A percentile compares a stretch with the other conserved stretches of the same genome.
Evolutionary conservation across 2,888 invertebrate genomes (phyloP).

Genomic region (Neoaliturus tenellus): DNA sequence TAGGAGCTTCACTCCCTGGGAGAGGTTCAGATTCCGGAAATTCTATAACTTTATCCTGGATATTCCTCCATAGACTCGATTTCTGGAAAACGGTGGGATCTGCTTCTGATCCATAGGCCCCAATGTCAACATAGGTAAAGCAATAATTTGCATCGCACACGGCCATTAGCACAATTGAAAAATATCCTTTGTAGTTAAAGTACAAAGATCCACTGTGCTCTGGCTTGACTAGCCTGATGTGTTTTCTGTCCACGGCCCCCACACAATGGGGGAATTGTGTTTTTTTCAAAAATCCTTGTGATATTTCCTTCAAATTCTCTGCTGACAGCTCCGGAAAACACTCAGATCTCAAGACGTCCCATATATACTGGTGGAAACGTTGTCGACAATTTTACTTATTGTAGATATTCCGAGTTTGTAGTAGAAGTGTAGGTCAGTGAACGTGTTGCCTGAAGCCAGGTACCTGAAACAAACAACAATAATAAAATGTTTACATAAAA

Average conservation of each 20-base stretch:
- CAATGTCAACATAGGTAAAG: constrained; percentile 65
- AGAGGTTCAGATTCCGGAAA: constrained; percentile 63
- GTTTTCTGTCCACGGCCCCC: constrained; percentile 63
- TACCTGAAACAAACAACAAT: constrained; percentile 65
- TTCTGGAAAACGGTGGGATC: constrained; percentile 1
- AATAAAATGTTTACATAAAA: neutral
- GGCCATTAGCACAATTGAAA: constrained; percentile 65
- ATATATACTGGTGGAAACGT: constrained; percentile 64
- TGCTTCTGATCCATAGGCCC: constrained; percentile 62
- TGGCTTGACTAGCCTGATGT: neutral
- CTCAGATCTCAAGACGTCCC: constrained; percentile 60
- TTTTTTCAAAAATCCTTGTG: constrained; percentile 64
- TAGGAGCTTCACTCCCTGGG: constrained; percentile 62
- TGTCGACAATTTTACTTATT: constrained; percentile 63
- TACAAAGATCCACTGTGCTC: constrained; percentile 10
- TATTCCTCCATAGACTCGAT: constrained; percentile 27
- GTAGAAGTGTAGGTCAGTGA: constrained; percentile 68
- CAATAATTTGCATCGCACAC: constrained; percentile 64
- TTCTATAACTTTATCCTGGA: constrained; percentile 45
- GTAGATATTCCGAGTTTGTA: constrained; percentile 69
- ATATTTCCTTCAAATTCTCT: constrained; percentile 63
- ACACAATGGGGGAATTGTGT: constrained; percentile 67
- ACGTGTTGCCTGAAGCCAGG: constrained; percentile 67
- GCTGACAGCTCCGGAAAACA: constrained; percentile 58
- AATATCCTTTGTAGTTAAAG: constrained; percentile 55